These are phyloP conservation scores for Rhynchophorus ferrugineus DNA, from an alignment of 1,140 invertebrate species.

Conservation along the genomic window DNA sequence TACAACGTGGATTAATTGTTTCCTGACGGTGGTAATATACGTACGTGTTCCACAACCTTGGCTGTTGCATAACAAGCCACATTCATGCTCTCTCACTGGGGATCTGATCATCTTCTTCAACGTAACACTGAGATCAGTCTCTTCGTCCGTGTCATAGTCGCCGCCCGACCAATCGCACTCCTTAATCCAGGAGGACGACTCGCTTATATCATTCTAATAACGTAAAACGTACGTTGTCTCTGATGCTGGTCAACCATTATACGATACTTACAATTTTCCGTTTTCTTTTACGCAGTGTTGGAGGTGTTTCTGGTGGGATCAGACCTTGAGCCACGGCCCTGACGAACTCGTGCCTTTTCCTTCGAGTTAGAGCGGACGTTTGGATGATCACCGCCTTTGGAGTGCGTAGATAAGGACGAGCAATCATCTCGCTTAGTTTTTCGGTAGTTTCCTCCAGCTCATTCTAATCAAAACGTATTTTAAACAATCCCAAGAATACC, in stretches of 20 bases:
- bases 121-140: constrained; percentile 36
- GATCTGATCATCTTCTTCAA: constrained; percentile 26
- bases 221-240: neutral
- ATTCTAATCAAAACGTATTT: constrained; percentile 45
- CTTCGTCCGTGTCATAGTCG: constrained; percentile 49
- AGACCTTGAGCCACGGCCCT: constrained; percentile 58
- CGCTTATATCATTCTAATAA: constrained; percentile 33
- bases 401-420: constrained; percentile 56
- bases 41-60: constrained; percentile 27
- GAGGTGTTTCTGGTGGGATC: constrained; percentile 59
- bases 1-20: neutral
- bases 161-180: constrained; percentile 55
- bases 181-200: constrained; percentile 42
- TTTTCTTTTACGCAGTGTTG: constrained; percentile 44
- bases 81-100: constrained; percentile 33
- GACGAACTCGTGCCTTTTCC: constrained; percentile 59
- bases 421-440: constrained; percentile 59
- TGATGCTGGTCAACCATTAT: neutral
- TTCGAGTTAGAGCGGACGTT: constrained; percentile 49
- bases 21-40: neutral
- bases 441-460: constrained; percentile 62
- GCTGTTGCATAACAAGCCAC: constrained; percentile 30
- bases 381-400: constrained; percentile 56
- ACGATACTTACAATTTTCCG: constrained; percentile 39
- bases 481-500: constrained; percentile 2